Conservation (phyloP, 2,113 vertebrate species). For the Zosterops lateralis region DNA sequence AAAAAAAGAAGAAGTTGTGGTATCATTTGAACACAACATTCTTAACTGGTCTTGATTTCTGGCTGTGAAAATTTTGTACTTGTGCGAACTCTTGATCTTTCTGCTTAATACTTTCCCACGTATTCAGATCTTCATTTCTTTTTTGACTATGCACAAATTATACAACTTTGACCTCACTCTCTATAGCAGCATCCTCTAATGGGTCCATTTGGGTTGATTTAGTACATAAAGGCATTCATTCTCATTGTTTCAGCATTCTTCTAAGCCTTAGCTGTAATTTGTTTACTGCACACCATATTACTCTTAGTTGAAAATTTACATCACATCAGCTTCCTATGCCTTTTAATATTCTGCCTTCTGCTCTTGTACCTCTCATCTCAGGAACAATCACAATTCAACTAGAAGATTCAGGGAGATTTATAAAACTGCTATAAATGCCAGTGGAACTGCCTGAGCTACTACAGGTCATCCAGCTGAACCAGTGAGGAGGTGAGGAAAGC, state of each 20-base stretch:
- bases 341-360: not conserved
- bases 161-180: not conserved
- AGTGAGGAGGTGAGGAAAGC: not conserved
- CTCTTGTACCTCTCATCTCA: not conserved
- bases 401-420: not conserved
- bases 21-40: not conserved
- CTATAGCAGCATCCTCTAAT: not conserved
- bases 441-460: not conserved
- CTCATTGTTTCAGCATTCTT: not conserved
- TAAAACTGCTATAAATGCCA: not conserved
- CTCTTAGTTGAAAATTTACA: not conserved
- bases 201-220: accelerated
- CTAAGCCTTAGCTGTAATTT: not conserved
- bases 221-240: not conserved
- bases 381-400: not conserved
- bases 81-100: not conserved
- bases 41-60: not conserved
- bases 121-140: not conserved
- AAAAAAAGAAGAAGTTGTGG: not conserved
- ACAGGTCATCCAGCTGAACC: not conserved
- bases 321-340: not conserved
- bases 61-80: not conserved
- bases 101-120: not conserved
- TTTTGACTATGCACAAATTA: not conserved
- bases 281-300: not conserved